Evolutionary conservation across 2,797 vertebrate genomes (phyloP), one percentile per base, ranked within the genome.

Genomic region (Sebastes nivosus): DNA sequence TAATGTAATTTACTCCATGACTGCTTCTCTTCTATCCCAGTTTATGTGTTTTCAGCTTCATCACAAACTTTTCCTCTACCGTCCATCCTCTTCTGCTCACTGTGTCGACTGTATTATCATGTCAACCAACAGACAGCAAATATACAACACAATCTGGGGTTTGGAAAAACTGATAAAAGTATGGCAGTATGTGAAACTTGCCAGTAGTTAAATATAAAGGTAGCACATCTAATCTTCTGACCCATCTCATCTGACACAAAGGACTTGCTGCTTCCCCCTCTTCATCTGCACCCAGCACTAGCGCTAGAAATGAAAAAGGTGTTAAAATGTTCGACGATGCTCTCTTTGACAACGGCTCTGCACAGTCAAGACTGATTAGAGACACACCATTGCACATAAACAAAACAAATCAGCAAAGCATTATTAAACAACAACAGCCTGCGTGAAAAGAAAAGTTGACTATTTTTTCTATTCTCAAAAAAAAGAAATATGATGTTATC

Each of bases 341-440:
- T 67, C 22, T n/a, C 18, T 25, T 58, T 74, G 29, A 69, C 58
- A 72, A 61, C n/a, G 52, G 73, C 54, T 57, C 58, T 29, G 61
- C 57, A 38, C 34, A 67, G 72, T 72, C 65, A 70, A 72, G 57
- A 72, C 65, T 75, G 46, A 86, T 83, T 34, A 76, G 59, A 67
- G 57, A 50, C 46, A 73, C 67, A 85, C 32, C 52, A 36, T 10
- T 82, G 50, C 20, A 66, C 27, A 77, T 50, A 27, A 61, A 61
- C 5, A 67, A 81, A 64, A 77, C 36, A 52, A 77, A 74, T 79
- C 54, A 66, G 20, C 25, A 70, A 58, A 54, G 11, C 6, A 64
- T 67, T 72, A 71, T 46, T 76, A 66, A 73, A 72, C 60, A 82
- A 77, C 38, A 67, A 58, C 16, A 9, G 32, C 22, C 32, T 67